These are phyloP conservation scores for Helleia helle DNA, from an alignment of 2,888 invertebrate genomes.

Conservation along the genomic window DNA sequence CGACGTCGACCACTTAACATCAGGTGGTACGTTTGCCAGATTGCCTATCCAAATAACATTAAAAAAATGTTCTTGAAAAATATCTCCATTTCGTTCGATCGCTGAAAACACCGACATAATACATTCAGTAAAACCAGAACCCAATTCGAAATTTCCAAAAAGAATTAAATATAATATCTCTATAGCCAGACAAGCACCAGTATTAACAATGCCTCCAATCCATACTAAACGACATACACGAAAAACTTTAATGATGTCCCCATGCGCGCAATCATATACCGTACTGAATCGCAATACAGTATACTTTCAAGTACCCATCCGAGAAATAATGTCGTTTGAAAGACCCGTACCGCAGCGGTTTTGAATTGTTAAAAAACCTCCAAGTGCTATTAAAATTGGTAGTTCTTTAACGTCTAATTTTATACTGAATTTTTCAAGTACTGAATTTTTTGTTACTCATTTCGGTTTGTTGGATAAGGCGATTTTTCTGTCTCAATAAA, in stretches of 20 bases:
- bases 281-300: not conserved
- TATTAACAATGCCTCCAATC: not conserved
- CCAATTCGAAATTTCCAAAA: no score
- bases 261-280: not conserved
- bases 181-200: not conserved
- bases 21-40: no score
- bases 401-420: conserved; percentile 6
- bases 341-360: not conserved
- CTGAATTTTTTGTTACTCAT: no score
- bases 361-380: conserved; percentile 7
- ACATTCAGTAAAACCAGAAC: no score
- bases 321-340: not conserved
- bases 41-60: no score
- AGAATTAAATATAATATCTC: no score
- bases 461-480: no score
- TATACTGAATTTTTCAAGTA: not conserved
- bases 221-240: conserved; percentile 2
- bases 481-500: no score
- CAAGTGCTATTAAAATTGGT: conserved; percentile 8
- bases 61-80: no score
- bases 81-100: no score
- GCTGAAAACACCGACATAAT: no score
- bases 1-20: no score
- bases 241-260: conserved; percentile 4
- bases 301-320: not conserved